Conservation (phyloP, 2,888 invertebrate species). For the Diarsia brunnea region DNA sequence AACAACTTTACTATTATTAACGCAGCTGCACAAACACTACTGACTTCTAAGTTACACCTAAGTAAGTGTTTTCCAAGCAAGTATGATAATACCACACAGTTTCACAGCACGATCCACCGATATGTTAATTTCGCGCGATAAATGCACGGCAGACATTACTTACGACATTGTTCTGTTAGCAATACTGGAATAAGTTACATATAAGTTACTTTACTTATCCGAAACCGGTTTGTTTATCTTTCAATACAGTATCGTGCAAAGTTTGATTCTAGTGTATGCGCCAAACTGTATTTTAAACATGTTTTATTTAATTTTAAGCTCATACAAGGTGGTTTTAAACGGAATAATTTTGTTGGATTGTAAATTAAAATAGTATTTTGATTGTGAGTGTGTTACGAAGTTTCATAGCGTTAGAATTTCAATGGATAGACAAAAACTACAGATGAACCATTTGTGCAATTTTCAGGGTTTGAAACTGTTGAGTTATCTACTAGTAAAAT, state of each 20-base stretch:
- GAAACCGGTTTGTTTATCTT: constrained; percentile 34
- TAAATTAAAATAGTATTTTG: background rate
- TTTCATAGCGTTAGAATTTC: background rate
- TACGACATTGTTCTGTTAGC: constrained; percentile 31
- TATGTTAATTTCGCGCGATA: constrained; percentile 56
- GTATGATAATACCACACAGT: constrained; percentile 34
- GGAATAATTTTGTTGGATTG: background rate
- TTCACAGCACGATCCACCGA: constrained; percentile 19
- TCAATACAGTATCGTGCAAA: constrained; percentile 21
- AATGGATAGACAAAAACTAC: background rate
- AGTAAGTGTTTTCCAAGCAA: constrained; percentile 26
- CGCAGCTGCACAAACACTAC: constrained; percentile 34
- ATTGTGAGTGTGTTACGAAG: background rate
- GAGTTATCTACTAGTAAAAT: background rate
- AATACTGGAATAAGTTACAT: constrained; percentile 19
- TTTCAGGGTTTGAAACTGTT: background rate
- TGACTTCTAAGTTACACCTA: constrained; percentile 14
- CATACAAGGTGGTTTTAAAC: constrained; percentile 26
- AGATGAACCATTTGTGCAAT: no score
- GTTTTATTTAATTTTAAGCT: constrained; percentile 2
- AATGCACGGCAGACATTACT: constrained; percentile 49
- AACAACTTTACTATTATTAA: background rate
- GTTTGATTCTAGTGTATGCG: constrained; percentile 17
- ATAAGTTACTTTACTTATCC: constrained; percentile 18
- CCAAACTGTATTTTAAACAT: constrained; percentile 42